Conservation (phyloP, 2,797 vertebrate species). For the Hydrolagus colliei region DNA sequence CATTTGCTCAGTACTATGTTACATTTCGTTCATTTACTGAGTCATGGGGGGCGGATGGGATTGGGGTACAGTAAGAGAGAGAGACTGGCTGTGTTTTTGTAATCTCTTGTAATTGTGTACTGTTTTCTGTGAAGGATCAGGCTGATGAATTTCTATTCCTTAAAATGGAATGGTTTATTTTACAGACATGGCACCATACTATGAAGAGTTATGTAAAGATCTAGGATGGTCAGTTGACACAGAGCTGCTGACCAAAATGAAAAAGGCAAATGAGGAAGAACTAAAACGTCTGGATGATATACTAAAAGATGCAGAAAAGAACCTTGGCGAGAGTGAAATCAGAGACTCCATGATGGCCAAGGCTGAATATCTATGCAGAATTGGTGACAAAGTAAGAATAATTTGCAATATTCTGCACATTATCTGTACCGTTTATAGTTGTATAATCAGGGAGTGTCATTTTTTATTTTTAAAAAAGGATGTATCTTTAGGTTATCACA, state of each 20-base stretch:
- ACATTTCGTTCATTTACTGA: too few species aligned
- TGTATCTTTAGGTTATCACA: background rate
- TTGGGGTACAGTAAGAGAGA: background rate
- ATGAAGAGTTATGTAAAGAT: conserved; percentile 84
- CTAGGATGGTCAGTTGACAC: conserved; percentile 84
- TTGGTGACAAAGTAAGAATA: conserved; percentile 81
- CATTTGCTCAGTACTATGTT: too few species aligned
- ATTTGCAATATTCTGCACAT: background rate
- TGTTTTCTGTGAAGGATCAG: background rate
- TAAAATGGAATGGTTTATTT: conserved; percentile 18
- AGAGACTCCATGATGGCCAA: conserved; percentile 95
- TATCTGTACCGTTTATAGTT: too few species aligned
- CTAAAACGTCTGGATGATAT: conserved; percentile 81
- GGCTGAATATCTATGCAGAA: conserved; percentile 89
- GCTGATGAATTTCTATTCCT: background rate
- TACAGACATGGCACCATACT: conserved; percentile 92
- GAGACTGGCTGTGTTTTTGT: background rate
- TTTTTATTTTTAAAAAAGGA: background rate
- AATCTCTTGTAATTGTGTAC: background rate
- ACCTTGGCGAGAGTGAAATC: conserved; percentile 90
- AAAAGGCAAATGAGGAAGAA: conserved; percentile 90
- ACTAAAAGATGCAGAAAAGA: conserved; percentile 91
- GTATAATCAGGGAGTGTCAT: background rate
- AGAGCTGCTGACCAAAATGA: conserved; percentile 84
- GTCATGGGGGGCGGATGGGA: too few species aligned